These are phyloP conservation scores for Clarias batrachus DNA, from an alignment of 2,113 vertebrate species.

Conservation along the genomic window DNA sequence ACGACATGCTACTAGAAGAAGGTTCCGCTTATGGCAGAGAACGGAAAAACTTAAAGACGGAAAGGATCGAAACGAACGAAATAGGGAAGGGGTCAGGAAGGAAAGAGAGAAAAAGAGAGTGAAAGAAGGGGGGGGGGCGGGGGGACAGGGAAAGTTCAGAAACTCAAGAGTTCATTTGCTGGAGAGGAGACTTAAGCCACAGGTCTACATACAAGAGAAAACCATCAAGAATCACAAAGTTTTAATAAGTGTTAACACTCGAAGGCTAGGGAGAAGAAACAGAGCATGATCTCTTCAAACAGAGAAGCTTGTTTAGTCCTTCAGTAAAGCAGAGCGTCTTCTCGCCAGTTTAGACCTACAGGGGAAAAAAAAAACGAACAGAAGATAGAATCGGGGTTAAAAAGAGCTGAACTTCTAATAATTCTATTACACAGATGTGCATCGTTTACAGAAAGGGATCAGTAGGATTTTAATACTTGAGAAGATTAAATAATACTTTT, in stretches of 20 bases:
- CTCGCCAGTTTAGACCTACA: slow-evolving; percentile 91
- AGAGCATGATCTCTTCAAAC: slow-evolving; percentile 57
- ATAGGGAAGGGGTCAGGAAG: slow-evolving; percentile 68
- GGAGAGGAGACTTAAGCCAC: slow-evolving; percentile 84
- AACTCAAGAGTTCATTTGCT: slow-evolving; percentile 72
- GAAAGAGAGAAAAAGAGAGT: slow-evolving; percentile 64
- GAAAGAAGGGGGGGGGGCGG: slow-evolving; percentile 39
- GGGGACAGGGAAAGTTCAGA: slow-evolving; percentile 59
- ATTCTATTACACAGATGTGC: not conserved
- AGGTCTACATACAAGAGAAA: slow-evolving; percentile 89
- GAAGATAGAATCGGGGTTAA: not conserved
- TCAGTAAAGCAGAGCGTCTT: slow-evolving; percentile 82
- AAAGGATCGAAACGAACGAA: slow-evolving; percentile 58
- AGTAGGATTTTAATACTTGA: not conserved
- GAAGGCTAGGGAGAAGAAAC: slow-evolving; percentile 69
- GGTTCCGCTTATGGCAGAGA: slow-evolving; percentile 68
- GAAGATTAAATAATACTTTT: not conserved
- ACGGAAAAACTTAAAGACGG: slow-evolving; percentile 48
- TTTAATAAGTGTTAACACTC: slow-evolving; percentile 85
- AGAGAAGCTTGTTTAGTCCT: slow-evolving; percentile 69
- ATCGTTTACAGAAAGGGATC: not conserved
- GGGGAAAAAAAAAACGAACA: not conserved
- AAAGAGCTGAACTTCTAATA: not conserved
- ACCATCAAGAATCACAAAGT: slow-evolving; percentile 89
- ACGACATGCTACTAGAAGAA: slow-evolving; percentile 91